A percentile compares a stretch with the other conserved stretches of the same genome.
Evolutionary conservation across 2,113 vertebrate species (phyloP).

Genomic region (Colaptes auratus): DNA sequence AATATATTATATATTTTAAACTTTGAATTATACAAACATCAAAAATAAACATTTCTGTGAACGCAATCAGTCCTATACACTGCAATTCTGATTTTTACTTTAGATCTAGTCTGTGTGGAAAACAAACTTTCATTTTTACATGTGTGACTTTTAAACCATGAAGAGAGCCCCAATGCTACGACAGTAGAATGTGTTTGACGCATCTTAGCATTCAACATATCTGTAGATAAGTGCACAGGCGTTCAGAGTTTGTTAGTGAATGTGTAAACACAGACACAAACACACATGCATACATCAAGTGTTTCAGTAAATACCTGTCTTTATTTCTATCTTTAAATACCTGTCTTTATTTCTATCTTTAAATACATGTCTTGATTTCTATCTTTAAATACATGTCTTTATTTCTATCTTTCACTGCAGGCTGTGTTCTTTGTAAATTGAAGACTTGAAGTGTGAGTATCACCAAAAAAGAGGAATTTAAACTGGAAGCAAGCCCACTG

Average conservation of each 20-base stretch:
- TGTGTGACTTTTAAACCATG: background rate
- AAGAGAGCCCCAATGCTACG: background rate
- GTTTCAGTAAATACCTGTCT: background rate
- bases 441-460: background rate
- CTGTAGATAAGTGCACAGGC: background rate
- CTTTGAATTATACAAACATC: background rate
- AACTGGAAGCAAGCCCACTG: background rate
- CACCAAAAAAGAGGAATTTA: background rate
- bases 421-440: background rate
- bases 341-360: background rate
- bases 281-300: background rate
- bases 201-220: background rate
- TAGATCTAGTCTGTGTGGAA: background rate
- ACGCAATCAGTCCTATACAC: background rate
- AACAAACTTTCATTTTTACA: background rate
- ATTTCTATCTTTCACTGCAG: background rate
- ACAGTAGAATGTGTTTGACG: background rate
- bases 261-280: background rate
- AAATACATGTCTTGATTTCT: no score
- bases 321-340: background rate
- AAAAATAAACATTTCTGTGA: background rate
- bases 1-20: background rate
- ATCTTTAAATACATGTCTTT: background rate
- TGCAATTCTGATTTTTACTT: background rate
- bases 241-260: background rate